A percentile compares a stretch with the other conserved stretches of the same genome.
Conservation (phyloP, 2,888 invertebrate species). For the Brachyopa scutellaris region DNA sequence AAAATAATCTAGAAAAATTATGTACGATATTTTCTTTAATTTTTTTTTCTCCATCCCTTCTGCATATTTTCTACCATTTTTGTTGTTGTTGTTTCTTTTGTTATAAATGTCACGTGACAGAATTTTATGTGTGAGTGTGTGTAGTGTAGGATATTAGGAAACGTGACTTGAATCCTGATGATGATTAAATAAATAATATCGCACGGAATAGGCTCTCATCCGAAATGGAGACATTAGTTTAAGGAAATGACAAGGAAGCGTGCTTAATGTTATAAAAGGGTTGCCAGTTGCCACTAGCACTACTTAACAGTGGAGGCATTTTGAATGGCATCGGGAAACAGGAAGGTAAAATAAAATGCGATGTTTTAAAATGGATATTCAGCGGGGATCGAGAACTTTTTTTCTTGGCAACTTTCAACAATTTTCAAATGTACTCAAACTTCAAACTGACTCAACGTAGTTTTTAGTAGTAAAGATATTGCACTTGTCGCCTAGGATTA, state of each 20-base stretch:
- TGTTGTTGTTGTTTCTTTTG: too few relatives aligned
- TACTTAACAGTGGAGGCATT: too few relatives aligned
- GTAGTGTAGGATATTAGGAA: slow-evolving; percentile 27
- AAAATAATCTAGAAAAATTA: slow-evolving; percentile 20
- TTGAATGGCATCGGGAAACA: too few relatives aligned
- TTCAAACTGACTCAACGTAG: too few relatives aligned
- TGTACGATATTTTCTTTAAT: not conserved
- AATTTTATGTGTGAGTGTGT: slow-evolving; percentile 49
- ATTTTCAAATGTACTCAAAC: too few relatives aligned
- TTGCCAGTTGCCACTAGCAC: not conserved
- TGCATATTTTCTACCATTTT: not conserved
- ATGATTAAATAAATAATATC: slow-evolving; percentile 14
- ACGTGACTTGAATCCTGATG: slow-evolving; percentile 40
- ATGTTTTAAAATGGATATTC: too few relatives aligned
- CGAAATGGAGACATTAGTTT: slow-evolving; percentile 44
- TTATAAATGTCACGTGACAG: slow-evolving; percentile 43
- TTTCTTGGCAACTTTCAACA: too few relatives aligned
- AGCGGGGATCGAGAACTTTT: too few relatives aligned
- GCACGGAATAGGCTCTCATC: slow-evolving; percentile 33
- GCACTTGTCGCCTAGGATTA: too few relatives aligned
- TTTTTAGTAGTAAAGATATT: too few relatives aligned
- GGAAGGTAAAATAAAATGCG: too few relatives aligned
- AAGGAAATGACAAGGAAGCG: slow-evolving; percentile 22
- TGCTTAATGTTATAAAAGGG: slow-evolving; percentile 33
- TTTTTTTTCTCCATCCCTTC: not conserved